A percentile compares a stretch with the other conserved stretches of the same genome.
phyloP scores from a whole-genome alignment of 1,140 invertebrate species.

The Laupala kohalensis region DNA sequence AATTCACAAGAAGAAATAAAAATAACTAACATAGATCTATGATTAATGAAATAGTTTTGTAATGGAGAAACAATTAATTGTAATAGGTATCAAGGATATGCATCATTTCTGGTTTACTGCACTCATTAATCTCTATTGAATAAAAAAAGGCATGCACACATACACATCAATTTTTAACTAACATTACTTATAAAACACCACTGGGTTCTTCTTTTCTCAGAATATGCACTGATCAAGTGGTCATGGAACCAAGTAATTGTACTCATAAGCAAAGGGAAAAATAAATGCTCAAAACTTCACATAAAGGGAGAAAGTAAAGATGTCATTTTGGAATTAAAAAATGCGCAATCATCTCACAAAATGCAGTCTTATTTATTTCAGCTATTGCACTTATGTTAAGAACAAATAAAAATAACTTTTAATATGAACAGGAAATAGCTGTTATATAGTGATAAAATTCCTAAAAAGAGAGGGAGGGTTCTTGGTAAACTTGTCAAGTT shows the following conservation, averaged over 20 bases:
- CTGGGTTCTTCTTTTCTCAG: not conserved
- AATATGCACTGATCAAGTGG: not conserved
- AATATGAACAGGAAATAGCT: not conserved
- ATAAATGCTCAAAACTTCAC: not conserved
- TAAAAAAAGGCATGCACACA: too few species aligned
- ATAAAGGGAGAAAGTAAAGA: not conserved
- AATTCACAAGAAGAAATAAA: too few species aligned
- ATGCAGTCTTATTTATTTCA: not conserved
- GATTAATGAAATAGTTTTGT: too few species aligned
- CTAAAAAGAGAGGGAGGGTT: not conserved
- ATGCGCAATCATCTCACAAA: not conserved
- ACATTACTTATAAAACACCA: not conserved
- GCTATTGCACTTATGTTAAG: not conserved
- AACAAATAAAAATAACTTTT: not conserved
- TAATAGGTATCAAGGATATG: not conserved
- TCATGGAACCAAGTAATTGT: not conserved
- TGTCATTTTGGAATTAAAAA: not conserved
- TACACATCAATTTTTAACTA: not conserved
- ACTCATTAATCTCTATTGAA: too few species aligned
- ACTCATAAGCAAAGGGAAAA: not conserved
- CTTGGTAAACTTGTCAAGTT: too few species aligned
- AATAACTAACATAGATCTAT: too few species aligned
- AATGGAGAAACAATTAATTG: not conserved
- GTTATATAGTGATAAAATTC: not conserved
- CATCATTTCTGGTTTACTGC: not conserved